phyloP scores from a whole-genome alignment of 2,797 vertebrate species.

The Microctenopoma lineatum region DNA sequence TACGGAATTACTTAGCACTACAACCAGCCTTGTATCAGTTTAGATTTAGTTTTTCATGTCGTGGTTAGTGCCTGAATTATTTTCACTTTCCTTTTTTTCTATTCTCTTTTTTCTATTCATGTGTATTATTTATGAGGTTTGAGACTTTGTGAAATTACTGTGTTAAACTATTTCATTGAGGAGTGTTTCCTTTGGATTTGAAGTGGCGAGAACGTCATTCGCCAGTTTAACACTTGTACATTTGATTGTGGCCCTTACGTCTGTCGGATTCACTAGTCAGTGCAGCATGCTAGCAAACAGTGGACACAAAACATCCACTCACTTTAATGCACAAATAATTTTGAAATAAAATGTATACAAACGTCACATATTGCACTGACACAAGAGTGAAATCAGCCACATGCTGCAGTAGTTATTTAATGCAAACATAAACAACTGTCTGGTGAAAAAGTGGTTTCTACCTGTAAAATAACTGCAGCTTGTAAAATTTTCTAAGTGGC shows the following conservation, averaged over 20 bases:
- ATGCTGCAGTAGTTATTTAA: neutral
- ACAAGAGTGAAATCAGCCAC: neutral
- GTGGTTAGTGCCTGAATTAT: conserved; percentile 49
- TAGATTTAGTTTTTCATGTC: conserved; percentile 11
- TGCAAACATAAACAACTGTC: neutral
- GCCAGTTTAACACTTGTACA: conserved; percentile 11
- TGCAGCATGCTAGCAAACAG: neutral
- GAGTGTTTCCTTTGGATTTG: too few relatives aligned
- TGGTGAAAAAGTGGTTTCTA: neutral
- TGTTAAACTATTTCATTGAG: neutral
- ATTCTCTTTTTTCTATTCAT: conserved; percentile 10
- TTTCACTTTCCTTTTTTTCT: neutral
- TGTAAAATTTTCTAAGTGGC: neutral
- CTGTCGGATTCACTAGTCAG: conserved; percentile 10
- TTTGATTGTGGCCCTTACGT: conserved; percentile 8
- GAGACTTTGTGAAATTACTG: conserved; percentile 38
- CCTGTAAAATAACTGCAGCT: conserved; percentile 5
- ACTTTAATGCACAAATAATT: neutral
- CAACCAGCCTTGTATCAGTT: conserved; percentile 7
- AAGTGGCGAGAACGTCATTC: neutral
- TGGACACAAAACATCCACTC: neutral
- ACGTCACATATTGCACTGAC: conserved; percentile 39
- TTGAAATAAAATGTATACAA: conserved; percentile 1
- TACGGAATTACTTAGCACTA: conserved; percentile 26
- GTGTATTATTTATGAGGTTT: conserved; percentile 55